Base-by-base conservation (phyloP, 2,113 vertebrate species). In the Odocoileus virginianus region DNA sequence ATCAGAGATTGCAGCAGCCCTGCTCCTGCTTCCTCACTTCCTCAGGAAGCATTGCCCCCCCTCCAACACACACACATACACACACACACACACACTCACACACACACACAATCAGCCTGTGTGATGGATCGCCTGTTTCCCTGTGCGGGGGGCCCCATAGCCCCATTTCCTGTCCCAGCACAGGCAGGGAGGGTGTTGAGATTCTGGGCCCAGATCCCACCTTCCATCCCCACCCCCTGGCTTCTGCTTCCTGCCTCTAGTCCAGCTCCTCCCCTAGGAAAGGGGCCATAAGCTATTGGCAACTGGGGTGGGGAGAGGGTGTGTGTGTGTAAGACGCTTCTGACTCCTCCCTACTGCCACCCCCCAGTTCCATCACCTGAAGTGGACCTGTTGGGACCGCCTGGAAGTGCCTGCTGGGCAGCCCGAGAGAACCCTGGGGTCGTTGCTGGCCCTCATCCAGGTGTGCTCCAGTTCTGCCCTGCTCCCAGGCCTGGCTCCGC, bases 391-490 rank as follows among this genome's bases (percentile, higher is more conserved):
- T 95, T 99, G 99, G 99, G 98, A 99, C 93, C 96, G 98, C 87
- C 98, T 99, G 98, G 98, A 98, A 58, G 97, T 99, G 91, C 95
- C 82, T 47, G 99, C 99, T 78, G 97, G 98, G 2, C 97, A 98
- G 89, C 98, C 99, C 92, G 99, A 99, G 92, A 98, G 99, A 99
- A 99, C 98, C 2, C 98, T 99, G 98, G 97, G 98, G 91, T 99
- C 98, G 10, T 98, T 99, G 96, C 91, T 99, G 96, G 97, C 98
- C 96, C 89, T 99, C 98, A 97, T 99, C 89, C 98, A 99, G 99
- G 99, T 99, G 92, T 98, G 95, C 50, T 50, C 30, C 43, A 2
- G 21, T 25, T 86, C 87, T 33, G 11, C 50, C 30, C 82, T 12
- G 16, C 10, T 16, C 57, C 43, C 54, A 40, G 58, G 14, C 45